Conservation (phyloP, 2,113 vertebrate genomes). For the Etheostoma cragini region DNA sequence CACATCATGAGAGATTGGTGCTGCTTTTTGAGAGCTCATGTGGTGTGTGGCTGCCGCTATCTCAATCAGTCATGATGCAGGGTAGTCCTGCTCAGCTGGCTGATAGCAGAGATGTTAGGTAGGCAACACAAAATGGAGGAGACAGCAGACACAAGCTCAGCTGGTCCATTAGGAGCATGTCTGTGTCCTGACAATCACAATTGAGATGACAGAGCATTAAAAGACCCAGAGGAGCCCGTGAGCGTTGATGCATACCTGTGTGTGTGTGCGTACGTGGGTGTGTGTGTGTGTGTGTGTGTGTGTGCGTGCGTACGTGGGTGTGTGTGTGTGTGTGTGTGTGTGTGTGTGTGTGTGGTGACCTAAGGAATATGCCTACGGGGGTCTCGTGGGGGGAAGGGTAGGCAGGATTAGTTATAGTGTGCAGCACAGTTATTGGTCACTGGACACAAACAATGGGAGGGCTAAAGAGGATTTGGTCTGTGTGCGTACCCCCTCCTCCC, state of each 20-base stretch:
- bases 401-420: constrained; percentile 79
- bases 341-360: constrained; percentile 65
- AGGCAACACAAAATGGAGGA: constrained; percentile 76
- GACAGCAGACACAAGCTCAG: constrained; percentile 81
- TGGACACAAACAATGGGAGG: constrained; percentile 83
- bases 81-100: constrained; percentile 72
- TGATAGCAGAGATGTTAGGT: constrained; percentile 74
- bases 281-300: constrained; percentile 41
- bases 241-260: constrained; percentile 69
- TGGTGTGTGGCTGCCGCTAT: not conserved
- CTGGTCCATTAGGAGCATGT: constrained; percentile 80
- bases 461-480: constrained; percentile 81
- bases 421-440: constrained; percentile 82
- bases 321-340: constrained; percentile 50
- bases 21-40: constrained; percentile 2
- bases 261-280: constrained; percentile 47
- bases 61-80: constrained; percentile 41
- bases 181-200: constrained; percentile 81
- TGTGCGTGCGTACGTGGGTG: constrained; percentile 38
- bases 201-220: constrained; percentile 82
- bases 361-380: constrained; percentile 71
- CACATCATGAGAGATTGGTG: constrained; percentile 38
- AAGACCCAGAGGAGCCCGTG: constrained; percentile 74
- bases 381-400: constrained; percentile 68
- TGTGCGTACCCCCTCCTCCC: constrained; percentile 50